A percentile compares a stretch with the other conserved stretches of the same genome.
Conservation (phyloP, 2,888 invertebrate genomes). For the Leptopilina myrica region DNA sequence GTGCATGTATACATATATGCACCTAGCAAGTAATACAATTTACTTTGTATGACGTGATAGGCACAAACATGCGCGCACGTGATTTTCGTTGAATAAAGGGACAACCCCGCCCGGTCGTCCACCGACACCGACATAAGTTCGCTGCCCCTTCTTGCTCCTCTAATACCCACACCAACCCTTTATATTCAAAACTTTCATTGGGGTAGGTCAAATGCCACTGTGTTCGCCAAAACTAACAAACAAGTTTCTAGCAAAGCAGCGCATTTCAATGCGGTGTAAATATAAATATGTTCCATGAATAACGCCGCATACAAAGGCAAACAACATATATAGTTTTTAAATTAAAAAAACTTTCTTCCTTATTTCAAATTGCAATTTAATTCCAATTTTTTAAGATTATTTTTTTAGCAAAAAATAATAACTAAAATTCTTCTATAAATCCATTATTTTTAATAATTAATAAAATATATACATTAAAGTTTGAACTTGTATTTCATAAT, state of each 20-base stretch:
- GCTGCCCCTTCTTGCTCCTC: slow-evolving; percentile 46
- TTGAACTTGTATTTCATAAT: too few relatives aligned
- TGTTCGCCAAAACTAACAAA: slow-evolving; percentile 2
- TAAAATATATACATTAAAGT: too few relatives aligned
- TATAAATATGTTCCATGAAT: neutral
- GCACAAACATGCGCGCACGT: slow-evolving; percentile 18
- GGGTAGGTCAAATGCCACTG: slow-evolving; percentile 52
- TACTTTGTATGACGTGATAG: slow-evolving; percentile 14
- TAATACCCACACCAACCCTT: neutral
- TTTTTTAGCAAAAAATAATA: too few relatives aligned
- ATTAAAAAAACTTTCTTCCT: too few relatives aligned
- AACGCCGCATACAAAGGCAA: too few relatives aligned
- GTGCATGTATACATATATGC: slow-evolving; percentile 8
- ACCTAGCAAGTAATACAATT: slow-evolving; percentile 19
- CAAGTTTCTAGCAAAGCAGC: neutral
- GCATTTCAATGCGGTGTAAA: neutral
- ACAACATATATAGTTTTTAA: too few relatives aligned
- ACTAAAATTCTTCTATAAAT: too few relatives aligned
- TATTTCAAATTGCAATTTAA: too few relatives aligned
- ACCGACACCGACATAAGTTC: slow-evolving; percentile 27
- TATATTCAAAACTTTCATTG: slow-evolving; percentile 52
- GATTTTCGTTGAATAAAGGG: slow-evolving; percentile 21
- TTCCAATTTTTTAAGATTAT: too few relatives aligned
- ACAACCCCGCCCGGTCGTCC: neutral
- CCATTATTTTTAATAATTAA: too few relatives aligned